Percentiles rank a stretch among this genome's conserved stretches.
Evolutionary conservation across 2,888 invertebrate genomes (phyloP).

Genomic region (Loripinus fragilis): DNA sequence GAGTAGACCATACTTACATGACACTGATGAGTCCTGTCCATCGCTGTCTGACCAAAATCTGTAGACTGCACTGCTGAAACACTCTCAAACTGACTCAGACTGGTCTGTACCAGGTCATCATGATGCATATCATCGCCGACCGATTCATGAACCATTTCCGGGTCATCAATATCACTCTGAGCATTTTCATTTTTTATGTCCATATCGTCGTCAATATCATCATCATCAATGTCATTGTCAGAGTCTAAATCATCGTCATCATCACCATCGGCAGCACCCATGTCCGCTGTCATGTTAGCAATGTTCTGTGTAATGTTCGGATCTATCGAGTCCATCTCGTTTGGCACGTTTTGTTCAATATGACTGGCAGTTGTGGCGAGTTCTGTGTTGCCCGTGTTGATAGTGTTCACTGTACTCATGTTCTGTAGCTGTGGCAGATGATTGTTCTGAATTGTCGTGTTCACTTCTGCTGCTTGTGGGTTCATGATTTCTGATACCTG

Average conservation of each 20-base stretch:
- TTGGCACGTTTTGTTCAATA: background rate
- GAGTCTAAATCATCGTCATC: too few species aligned
- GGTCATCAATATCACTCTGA: slow-evolving; percentile 10
- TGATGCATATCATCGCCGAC: slow-evolving; percentile 42
- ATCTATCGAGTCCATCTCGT: slow-evolving; percentile 54
- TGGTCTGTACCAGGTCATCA: slow-evolving; percentile 31
- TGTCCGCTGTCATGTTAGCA: slow-evolving; percentile 31
- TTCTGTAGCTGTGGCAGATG: background rate
- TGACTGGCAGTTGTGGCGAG: background rate
- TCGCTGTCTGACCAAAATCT: background rate
- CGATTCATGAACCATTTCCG: slow-evolving; percentile 44
- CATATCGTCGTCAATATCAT: slow-evolving; percentile 31
- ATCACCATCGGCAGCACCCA: slow-evolving; percentile 48
- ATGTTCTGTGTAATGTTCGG: slow-evolving; percentile 54
- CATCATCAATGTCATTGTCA: too few species aligned
- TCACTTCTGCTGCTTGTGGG: background rate
- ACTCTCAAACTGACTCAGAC: slow-evolving; percentile 21
- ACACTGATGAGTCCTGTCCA: slow-evolving; percentile 6
- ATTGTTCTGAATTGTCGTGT: background rate
- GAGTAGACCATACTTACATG: slow-evolving; percentile 27
- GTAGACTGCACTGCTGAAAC: slow-evolving; percentile 14
- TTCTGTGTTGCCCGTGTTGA: slow-evolving; percentile 7
- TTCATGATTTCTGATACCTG: slow-evolving; percentile 10
- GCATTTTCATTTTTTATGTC: slow-evolving; percentile 39
- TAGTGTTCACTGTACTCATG: background rate